Evolutionary conservation across 2,888 invertebrate species (phyloP).

Genomic region (Apamea sordens): DNA sequence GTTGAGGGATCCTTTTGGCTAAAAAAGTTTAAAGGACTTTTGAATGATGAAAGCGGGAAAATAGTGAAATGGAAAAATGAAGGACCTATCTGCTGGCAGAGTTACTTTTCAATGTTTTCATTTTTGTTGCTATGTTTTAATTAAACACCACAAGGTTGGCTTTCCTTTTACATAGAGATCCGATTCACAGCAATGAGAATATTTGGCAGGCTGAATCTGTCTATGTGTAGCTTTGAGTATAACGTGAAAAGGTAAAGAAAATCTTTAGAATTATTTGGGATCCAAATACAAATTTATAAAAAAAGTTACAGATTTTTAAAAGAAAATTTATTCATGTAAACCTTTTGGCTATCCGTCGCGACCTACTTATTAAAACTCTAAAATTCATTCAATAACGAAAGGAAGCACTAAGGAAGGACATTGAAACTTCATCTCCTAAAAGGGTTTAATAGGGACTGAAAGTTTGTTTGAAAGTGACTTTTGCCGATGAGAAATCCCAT

Average conservation of each 20-base stretch:
- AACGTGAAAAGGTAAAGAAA: not conserved
- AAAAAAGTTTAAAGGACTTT: constrained; percentile 8
- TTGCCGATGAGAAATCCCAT: too few species aligned
- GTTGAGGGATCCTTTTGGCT: constrained; percentile 7
- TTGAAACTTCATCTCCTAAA: not conserved
- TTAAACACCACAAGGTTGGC: not conserved
- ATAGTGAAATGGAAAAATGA: constrained; percentile 8
- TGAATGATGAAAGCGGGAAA: not conserved
- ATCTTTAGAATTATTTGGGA: too few species aligned
- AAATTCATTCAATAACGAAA: not conserved
- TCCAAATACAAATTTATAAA: too few species aligned
- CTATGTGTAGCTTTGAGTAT: not conserved
- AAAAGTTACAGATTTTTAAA: too few species aligned
- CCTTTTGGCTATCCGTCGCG: not conserved
- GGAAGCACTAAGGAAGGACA: not conserved
- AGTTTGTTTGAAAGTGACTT: not conserved
- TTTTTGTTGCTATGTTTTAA: not conserved
- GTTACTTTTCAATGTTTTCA: not conserved
- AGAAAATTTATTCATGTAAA: too few species aligned
- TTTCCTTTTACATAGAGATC: not conserved
- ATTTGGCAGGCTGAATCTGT: too few species aligned
- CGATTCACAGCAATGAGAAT: not conserved
- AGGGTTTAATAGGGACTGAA: not conserved
- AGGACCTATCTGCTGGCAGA: not conserved
- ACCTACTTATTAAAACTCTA: not conserved